These are phyloP conservation scores for Xylota segnis DNA, from an alignment of 2,888 invertebrate species.

Conservation along the genomic window DNA sequence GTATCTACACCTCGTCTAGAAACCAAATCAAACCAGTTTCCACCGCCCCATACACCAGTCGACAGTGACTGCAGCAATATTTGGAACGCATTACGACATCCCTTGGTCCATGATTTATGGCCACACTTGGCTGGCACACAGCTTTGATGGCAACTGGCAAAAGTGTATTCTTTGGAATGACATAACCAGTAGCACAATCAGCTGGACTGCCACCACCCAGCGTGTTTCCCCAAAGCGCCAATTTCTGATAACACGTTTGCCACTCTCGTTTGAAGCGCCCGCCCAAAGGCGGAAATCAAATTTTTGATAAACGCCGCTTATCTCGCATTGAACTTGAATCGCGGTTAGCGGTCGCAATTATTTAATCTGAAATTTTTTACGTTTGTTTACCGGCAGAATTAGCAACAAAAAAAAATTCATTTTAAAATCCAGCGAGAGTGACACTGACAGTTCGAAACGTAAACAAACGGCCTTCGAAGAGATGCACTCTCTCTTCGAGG, in stretches of 20 bases:
- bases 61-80: not conserved
- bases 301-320: slow-evolving; percentile 2
- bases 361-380: slow-evolving; percentile 18
- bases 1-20: too few species aligned
- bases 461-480: slow-evolving; percentile 64
- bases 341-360: not conserved
- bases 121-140: not conserved
- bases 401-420: slow-evolving; percentile 18
- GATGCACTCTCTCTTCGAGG: slow-evolving; percentile 17
- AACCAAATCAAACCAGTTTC: not conserved
- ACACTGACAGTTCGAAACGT: slow-evolving; percentile 55
- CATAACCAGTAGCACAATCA: not conserved
- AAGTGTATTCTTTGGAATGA: not conserved
- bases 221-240: not conserved
- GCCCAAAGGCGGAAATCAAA: not conserved
- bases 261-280: not conserved
- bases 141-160: not conserved
- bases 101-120: not conserved
- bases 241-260: not conserved
- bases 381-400: slow-evolving; percentile 39
- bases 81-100: not conserved
- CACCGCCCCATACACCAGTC: too few species aligned
- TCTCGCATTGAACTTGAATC: slow-evolving; percentile 60
- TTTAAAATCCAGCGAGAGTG: not conserved
- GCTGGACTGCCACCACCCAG: not conserved